Percentiles rank a stretch among this genome's conserved stretches.
These are phyloP conservation scores for Notoglanidium macrostoma DNA, from an alignment of 2,797 vertebrate genomes.

Conservation along the genomic window DNA sequence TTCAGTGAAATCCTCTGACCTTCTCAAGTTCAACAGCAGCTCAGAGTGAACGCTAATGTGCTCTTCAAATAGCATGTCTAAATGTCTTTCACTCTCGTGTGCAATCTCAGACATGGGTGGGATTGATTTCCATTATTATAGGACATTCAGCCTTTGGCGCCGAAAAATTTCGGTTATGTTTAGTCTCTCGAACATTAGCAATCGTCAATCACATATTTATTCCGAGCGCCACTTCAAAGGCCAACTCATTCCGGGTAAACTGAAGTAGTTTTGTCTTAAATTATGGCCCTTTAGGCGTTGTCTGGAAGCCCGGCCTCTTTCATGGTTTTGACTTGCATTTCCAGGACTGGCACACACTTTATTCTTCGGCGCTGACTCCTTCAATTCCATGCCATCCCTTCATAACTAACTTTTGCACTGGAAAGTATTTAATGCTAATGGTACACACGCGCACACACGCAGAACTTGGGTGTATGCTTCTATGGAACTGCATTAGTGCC, in stretches of 20 bases:
- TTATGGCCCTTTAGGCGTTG: conserved; percentile 33
- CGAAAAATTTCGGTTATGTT: background rate
- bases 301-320: conserved; percentile 34
- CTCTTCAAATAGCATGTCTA: conserved; percentile 12
- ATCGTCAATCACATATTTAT: conserved; percentile 19
- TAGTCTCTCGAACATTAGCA: conserved; percentile 26
- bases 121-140: conserved; percentile 3
- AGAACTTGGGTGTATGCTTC: conserved; percentile 6
- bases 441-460: background rate
- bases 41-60: conserved; percentile 29
- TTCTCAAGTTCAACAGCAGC: conserved; percentile 43
- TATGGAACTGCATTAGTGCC: background rate
- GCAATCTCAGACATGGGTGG: background rate
- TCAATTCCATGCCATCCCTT: conserved; percentile 25
- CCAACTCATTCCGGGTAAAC: conserved; percentile 20
- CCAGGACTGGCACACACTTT: conserved; percentile 15
- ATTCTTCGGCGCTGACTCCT: conserved; percentile 30
- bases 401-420: conserved; percentile 10
- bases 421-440: conserved; percentile 21
- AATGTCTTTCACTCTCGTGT: background rate
- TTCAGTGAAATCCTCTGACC: conserved; percentile 47
- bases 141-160: background rate
- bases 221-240: conserved; percentile 24
- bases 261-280: conserved; percentile 30
- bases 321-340: conserved; percentile 34